A percentile compares a stretch with the other conserved stretches of the same genome.
Evolutionary conservation across 2,888 invertebrate genomes (phyloP).

Genomic region (Cheilosia pagana): DNA sequence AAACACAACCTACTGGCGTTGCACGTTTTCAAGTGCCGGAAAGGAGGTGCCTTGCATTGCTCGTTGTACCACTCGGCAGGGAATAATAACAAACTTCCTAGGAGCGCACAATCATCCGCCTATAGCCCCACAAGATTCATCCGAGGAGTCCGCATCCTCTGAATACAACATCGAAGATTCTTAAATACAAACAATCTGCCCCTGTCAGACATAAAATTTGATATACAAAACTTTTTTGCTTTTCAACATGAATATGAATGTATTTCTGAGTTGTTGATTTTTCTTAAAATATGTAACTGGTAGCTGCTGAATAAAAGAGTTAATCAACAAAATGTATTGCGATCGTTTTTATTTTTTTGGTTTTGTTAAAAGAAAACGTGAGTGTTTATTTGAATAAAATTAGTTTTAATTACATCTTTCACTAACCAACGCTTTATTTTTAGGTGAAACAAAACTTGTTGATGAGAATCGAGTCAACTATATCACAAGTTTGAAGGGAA

Average conservation of each 20-base stretch:
- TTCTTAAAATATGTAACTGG: no score
- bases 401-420: no score
- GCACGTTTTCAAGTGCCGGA: constrained; percentile 74
- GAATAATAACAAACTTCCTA: constrained; percentile 73
- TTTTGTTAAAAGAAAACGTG: no score
- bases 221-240: no score
- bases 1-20: constrained; percentile 77
- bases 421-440: constrained; percentile 10
- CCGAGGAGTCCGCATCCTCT: constrained; percentile 40
- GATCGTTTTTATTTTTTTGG: background rate
- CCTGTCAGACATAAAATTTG: no score
- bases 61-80: constrained; percentile 76
- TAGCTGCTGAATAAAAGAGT: background rate
- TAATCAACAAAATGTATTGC: background rate
- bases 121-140: constrained; percentile 52
- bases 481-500: constrained; percentile 79
- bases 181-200: background rate
- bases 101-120: constrained; percentile 76
- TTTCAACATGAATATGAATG: no score
- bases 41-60: constrained; percentile 75
- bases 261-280: no score
- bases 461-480: constrained; percentile 79
- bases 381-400: no score
- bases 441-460: constrained; percentile 56
- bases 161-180: constrained; percentile 77